Base-by-base conservation (phyloP, 1,140 invertebrate genomes). In the Lucilia sericata region DNA sequence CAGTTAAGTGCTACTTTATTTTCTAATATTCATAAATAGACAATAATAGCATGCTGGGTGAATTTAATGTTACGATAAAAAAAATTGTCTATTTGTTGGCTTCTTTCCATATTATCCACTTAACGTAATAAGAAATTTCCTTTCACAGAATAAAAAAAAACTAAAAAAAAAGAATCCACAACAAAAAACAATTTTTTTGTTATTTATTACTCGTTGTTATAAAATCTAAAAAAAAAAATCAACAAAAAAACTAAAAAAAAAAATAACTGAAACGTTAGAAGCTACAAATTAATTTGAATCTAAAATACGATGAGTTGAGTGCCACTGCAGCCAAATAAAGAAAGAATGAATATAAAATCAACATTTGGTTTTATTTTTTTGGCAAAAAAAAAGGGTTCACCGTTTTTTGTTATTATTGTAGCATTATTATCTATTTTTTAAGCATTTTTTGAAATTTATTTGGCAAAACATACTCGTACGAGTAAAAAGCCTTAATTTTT, bases 401-500 rank as follows among this genome's bases (percentile, higher is more conserved):
- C n/a, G 14, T 70, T 70, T 19, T 10, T 70, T 49, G 42, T 19
- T n/a, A 49, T 49, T 80, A 49, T 49, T 80, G 76, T 21, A 70
- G 65, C 65, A 21, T 70, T 70, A 70, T 70, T 70, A 70, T 70
- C 65, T 21, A 21, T 25, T 70, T 60, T 60, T 70, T 70, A 12
- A 21, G 65, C 60, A 13, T 70, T 19, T 70, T 21, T 70, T 21
- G 19, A 70, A 55, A 70, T 70, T 70, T 70, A 17, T 70, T 70
- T 19, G 17, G 19, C 19, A 8, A 82, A 60, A 82, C 25, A 30
- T 82, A 42, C 42, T 42, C 42, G 42, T 42, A 60, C 19, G 60
- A 30, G 34, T 65, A 36, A 34, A 49, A 65, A 65, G 25, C 47
- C 81, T 55, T 85, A 85, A 87, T 86, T 87, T 70, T 89, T 86